Percentiles rank a stretch among this genome's conserved stretches.
Conservation (phyloP, 1,140 invertebrate genomes). For the Diprion similis region DNA sequence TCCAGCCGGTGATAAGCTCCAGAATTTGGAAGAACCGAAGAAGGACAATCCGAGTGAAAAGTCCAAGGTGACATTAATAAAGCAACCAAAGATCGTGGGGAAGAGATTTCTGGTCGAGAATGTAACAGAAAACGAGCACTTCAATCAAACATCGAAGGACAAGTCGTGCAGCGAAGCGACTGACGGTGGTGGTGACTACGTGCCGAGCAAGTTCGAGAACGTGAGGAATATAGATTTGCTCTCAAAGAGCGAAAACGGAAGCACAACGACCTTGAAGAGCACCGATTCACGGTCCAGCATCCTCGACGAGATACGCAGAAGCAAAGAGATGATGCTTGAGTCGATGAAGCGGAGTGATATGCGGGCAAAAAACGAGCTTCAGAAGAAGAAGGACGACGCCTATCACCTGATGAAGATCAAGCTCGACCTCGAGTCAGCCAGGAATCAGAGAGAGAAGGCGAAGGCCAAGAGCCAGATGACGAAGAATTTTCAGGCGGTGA, state of each 20-base stretch:
- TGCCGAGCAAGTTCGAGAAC: conserved; percentile 44
- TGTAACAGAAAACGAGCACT: conserved; percentile 54
- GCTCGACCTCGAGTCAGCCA: conserved; percentile 25
- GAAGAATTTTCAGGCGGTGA: conserved; percentile 34
- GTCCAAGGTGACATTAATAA: conserved; percentile 24
- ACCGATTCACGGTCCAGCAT: conserved; percentile 38
- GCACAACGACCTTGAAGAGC: conserved; percentile 34
- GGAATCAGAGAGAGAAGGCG: conserved; percentile 18
- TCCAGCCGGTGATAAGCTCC: neutral
- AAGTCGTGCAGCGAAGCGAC: conserved; percentile 23
- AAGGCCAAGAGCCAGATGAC: conserved; percentile 18
- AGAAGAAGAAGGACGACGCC: conserved; percentile 45
- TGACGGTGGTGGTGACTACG: conserved; percentile 38
- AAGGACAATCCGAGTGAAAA: neutral
- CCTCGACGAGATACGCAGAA: conserved; percentile 38
- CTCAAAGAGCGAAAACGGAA: conserved; percentile 48
- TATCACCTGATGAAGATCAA: conserved; percentile 36
- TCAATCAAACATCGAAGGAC: conserved; percentile 46
- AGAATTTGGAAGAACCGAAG: neutral
- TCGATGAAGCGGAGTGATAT: conserved; percentile 43
- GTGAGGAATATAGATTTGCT: conserved; percentile 53
- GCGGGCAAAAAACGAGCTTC: conserved; percentile 36
- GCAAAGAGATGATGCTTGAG: conserved; percentile 45
- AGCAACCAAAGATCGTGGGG: conserved; percentile 43
- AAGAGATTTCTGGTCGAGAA: conserved; percentile 55